Evolutionary conservation across 2,888 invertebrate genomes (phyloP), one percentile per base, ranked within the genome.

Genomic region (Glaucopsyche alexis): DNA sequence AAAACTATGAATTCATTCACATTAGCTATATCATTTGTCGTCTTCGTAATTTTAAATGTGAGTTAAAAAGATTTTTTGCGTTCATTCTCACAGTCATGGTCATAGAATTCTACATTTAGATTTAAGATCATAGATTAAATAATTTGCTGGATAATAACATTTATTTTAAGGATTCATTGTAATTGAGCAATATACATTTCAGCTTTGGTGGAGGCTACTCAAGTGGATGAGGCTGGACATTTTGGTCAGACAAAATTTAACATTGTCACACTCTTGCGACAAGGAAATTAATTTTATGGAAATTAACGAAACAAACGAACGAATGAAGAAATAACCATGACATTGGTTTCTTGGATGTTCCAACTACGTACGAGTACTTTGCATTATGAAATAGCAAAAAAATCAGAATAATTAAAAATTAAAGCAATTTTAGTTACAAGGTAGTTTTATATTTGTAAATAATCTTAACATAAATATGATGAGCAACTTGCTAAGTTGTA

Each of bases 31-130:
- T 78, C 78, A 13, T 81, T 81, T 76, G 69, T 81, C 55, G 74
- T 76, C 8, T 76, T 80, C 73, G 76, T 78, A 19, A 71, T 79
- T 65, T 77, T 81, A 71, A 81, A 81, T 78, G 81, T 81, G 75
- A 80, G 81, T 79, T 71, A 71, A 60, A 55, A 14, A n/a, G 19
- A 64, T 16, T 45, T 29, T 70, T 50, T 66, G 9, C 0, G n/a
- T 40, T 7, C 14, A 42, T 8, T 42, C 8, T 65, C n/a, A 65
- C n/a, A n/a, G n/a, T 13, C n/a, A 42, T 42, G 66, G 7, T 42
- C 9, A 16, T 13, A 60, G 13, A 11, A 60, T 11, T 60, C 19
- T 19, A 3, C 9, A 4, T 60, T 29, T 60, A 5, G 19, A 55
- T 7, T 38, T 7, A 7, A 29, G 11, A 60, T 29, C 29, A 2